phyloP scores from a whole-genome alignment of 2,888 invertebrate species.

The Eristalinus sepulchralis region DNA sequence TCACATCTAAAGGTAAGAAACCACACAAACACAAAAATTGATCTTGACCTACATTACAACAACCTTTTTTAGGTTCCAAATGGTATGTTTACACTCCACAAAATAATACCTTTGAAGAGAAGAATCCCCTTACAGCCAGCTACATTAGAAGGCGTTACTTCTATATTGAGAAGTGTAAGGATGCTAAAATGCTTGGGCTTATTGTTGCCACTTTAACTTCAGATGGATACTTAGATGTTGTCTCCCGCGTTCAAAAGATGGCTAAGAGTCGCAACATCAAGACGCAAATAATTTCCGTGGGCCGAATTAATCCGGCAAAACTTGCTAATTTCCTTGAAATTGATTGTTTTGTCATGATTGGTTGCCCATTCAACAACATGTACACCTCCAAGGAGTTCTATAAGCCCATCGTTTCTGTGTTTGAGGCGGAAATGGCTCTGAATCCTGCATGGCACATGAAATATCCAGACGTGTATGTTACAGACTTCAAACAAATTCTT shows the following conservation, averaged over 20 bases:
- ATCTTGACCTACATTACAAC: neutral
- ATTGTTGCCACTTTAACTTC: conserved; percentile 95
- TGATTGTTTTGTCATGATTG: conserved; percentile 94
- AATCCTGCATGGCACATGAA: conserved; percentile 82
- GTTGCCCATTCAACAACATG: conserved; percentile 94
- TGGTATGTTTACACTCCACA: conserved; percentile 84
- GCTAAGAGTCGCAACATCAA: conserved; percentile 90
- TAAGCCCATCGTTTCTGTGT: conserved; percentile 94
- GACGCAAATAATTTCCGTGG: conserved; percentile 94
- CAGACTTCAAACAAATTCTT: conserved; percentile 89
- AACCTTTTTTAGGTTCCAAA: conserved; percentile 79
- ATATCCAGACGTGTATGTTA: conserved; percentile 84
- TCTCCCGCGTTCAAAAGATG: conserved; percentile 87
- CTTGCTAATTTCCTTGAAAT: conserved; percentile 95
- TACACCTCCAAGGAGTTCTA: conserved; percentile 92
- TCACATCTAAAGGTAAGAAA: conserved; percentile 82
- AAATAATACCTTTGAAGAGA: conserved; percentile 77
- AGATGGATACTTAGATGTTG: conserved; percentile 88
- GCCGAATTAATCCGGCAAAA: conserved; percentile 96
- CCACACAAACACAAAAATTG: too few relatives aligned
- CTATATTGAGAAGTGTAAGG: conserved; percentile 94
- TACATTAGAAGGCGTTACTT: conserved; percentile 91
- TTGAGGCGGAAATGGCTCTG: conserved; percentile 93
- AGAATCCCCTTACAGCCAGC: conserved; percentile 81
- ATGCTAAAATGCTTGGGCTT: conserved; percentile 92